Conservation (phyloP, 2,113 vertebrate genomes). For the Calyptommatus sinebrachiatus region DNA sequence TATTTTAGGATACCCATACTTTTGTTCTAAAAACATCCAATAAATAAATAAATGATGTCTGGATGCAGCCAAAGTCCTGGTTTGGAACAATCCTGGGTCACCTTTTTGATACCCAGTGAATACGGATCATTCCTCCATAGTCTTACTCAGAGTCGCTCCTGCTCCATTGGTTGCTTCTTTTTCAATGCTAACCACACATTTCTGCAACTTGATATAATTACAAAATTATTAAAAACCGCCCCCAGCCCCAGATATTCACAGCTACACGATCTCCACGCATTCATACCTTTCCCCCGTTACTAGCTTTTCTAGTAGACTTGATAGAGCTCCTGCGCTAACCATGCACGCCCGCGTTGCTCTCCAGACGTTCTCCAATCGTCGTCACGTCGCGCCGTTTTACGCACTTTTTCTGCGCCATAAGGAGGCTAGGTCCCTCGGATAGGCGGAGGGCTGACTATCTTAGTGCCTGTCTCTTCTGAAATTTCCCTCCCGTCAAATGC, state of each 20-base stretch:
- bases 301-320: not conserved
- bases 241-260: no score
- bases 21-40: not conserved
- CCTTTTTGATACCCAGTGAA: not conserved
- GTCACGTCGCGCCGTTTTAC: not conserved
- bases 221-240: no score
- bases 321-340: not conserved
- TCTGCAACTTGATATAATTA: not conserved
- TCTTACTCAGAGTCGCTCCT: not conserved
- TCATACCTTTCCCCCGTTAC: no score
- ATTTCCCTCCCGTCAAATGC: no score
- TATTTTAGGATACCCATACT: no score
- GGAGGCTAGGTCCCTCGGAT: slow-evolving; percentile 31
- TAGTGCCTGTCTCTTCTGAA: not conserved
- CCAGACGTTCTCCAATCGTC: not conserved
- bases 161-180: not conserved
- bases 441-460: not conserved
- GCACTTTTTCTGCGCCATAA: slow-evolving; percentile 22
- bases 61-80: no score
- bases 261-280: no score
- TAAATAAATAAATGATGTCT: not conserved
- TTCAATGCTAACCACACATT: not conserved
- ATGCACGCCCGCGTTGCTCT: not conserved
- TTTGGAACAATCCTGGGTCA: not conserved
- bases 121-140: not conserved